phyloP scores from a whole-genome alignment of 2,888 invertebrate species.

The Dryocosmus kuriphilus region DNA sequence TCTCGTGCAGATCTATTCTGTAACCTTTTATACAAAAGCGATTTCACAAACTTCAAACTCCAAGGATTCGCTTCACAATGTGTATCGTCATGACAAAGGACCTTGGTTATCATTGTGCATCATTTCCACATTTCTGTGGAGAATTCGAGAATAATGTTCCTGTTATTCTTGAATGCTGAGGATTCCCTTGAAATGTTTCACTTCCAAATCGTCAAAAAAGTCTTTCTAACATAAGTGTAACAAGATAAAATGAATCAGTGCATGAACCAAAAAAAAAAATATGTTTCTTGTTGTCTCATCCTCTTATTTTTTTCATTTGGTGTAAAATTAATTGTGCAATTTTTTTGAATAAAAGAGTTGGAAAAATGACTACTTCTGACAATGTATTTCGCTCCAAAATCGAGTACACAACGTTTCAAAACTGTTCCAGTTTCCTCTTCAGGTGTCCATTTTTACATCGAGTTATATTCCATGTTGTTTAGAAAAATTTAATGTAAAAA shows the following conservation, averaged over 20 bases:
- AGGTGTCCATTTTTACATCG: too few relatives aligned
- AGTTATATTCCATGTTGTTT: too few relatives aligned
- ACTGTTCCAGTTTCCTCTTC: too few relatives aligned
- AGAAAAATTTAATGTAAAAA: too few relatives aligned
- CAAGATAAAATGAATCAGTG: not conserved
- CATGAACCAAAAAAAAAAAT: too few relatives aligned
- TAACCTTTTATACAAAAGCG: slow-evolving; percentile 33
- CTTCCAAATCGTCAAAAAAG: not conserved
- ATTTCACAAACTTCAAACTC: slow-evolving; percentile 16
- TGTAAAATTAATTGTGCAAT: too few relatives aligned
- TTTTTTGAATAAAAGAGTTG: too few relatives aligned
- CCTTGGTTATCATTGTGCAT: slow-evolving; percentile 12
- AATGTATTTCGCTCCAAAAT: too few relatives aligned
- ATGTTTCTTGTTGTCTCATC: too few relatives aligned
- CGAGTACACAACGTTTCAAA: too few relatives aligned
- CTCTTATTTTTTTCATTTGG: too few relatives aligned
- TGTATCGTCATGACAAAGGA: slow-evolving; percentile 23
- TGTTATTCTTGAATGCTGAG: not conserved
- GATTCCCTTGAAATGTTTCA: not conserved
- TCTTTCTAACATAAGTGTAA: not conserved
- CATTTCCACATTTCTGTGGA: slow-evolving; percentile 13
- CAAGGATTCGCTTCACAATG: slow-evolving; percentile 8
- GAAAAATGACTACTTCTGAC: too few relatives aligned
- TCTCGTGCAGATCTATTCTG: slow-evolving; percentile 9
- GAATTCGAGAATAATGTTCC: slow-evolving; percentile 20